phyloP scores from a whole-genome alignment of 2,113 vertebrate genomes.

The Zosterops japonicus region DNA sequence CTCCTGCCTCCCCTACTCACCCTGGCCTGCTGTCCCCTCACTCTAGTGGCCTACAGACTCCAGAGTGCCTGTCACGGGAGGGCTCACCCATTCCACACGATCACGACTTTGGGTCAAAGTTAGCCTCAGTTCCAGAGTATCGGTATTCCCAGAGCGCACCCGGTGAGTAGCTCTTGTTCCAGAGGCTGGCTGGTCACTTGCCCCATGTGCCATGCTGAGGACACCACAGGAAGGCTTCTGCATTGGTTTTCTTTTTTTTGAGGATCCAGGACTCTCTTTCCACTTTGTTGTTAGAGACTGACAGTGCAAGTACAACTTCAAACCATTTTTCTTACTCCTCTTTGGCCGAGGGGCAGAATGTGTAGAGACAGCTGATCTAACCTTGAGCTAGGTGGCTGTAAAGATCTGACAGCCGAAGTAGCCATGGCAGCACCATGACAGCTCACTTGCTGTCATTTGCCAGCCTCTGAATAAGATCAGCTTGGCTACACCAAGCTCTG shows the following conservation, averaged over 20 bases:
- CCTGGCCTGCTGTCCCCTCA: conserved; percentile 92
- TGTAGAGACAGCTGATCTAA: neutral
- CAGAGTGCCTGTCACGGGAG: conserved; percentile 94
- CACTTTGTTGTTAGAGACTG: neutral
- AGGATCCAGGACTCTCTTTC: neutral
- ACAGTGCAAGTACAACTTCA: neutral
- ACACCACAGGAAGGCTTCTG: neutral
- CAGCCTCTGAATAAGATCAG: neutral
- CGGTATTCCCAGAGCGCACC: conserved; percentile 96
- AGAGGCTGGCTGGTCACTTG: neutral
- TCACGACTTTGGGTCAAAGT: conserved; percentile 89
- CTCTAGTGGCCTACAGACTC: conserved; percentile 95
- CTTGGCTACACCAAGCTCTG: neutral
- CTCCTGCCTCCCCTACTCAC: conserved; percentile 95
- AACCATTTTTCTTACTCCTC: neutral
- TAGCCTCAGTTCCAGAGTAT: conserved; percentile 93
- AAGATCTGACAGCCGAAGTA: neutral
- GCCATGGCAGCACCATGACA: neutral
- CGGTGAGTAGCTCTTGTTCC: conserved; percentile 74
- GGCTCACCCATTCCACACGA: conserved; percentile 93
- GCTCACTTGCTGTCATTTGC: neutral
- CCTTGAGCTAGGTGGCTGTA: neutral
- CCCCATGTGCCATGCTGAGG: neutral
- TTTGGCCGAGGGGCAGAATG: neutral
- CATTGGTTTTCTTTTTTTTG: neutral